Evolutionary conservation across 2,113 vertebrate species (phyloP).

Genomic region (Clarias batrachus): DNA sequence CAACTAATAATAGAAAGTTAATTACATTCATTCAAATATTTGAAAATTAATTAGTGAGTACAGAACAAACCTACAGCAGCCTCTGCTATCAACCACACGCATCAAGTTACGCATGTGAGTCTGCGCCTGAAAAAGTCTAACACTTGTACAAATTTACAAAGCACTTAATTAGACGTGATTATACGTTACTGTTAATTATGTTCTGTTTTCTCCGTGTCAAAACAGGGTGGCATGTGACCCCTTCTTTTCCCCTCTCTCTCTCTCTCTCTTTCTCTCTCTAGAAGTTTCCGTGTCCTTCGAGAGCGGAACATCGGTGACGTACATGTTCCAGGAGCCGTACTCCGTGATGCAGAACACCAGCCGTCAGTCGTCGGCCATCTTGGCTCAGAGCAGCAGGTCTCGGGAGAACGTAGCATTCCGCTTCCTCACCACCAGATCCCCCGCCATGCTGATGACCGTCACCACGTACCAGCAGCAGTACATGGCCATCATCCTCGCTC

Average conservation of each 20-base stretch:
- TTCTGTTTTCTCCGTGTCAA: not conserved
- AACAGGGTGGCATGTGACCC: too few species aligned
- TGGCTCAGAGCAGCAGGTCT: constrained; percentile 68
- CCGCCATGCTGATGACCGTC: constrained; percentile 79
- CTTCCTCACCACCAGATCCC: constrained; percentile 75
- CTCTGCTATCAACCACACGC: too few species aligned
- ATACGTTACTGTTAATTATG: not conserved
- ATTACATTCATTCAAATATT: too few species aligned
- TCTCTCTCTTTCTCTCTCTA: constrained; percentile 65
- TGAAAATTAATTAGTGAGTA: too few species aligned
- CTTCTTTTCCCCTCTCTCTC: constrained; percentile 49
- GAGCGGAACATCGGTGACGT: constrained; percentile 75
- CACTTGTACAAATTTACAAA: not conserved
- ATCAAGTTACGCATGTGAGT: too few species aligned
- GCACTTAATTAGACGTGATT: not conserved
- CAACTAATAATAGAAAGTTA: too few species aligned
- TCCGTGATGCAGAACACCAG: constrained; percentile 79
- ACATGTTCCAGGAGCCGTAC: constrained; percentile 81
- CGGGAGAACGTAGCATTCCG: constrained; percentile 78
- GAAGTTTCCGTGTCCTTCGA: constrained; percentile 85
- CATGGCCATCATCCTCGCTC: constrained; percentile 78
- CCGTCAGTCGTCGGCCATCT: constrained; percentile 76
- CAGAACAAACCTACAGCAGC: too few species aligned
- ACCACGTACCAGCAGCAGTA: constrained; percentile 78
- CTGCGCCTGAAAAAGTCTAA: not conserved